Base-by-base conservation (phyloP, 2,113 vertebrate genomes). In the Brachyhypopomus gauderio region DNA sequence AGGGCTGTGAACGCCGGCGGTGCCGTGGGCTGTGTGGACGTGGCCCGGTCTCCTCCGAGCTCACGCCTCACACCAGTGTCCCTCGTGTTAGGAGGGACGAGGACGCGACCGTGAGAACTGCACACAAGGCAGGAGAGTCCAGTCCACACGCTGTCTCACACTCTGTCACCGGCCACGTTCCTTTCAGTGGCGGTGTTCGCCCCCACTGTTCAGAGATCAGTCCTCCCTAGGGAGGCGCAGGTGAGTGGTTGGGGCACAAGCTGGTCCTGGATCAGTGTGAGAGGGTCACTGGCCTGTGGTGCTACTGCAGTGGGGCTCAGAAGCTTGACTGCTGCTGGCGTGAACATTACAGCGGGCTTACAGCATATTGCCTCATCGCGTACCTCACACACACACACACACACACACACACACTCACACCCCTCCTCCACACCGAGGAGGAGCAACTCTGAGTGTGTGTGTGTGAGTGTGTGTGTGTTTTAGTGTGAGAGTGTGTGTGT, bases 311-410 rank as follows among this genome's bases (percentile, higher is more conserved):
- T 70, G 77, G n/a, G 72, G 58, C 60, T 75, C 58, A 75, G 73
- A 52, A 52, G 45, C 45, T 52, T 30, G 36, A 34, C 73, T 62
- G 79, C 52, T 70, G 45, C 41, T 48, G 58, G 60, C 75, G 59
- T 66, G 55, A 77, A 75, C 64, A 79, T 84, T 84, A 75, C 83
- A 67, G 78, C 62, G 58, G 67, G 72, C 72, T 86, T 83, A 82
- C 78, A 85, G 74, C 84, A 82, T 85, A 82, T 85, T 85, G 84
- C 79, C 75, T 84, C 79, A 86, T 81, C 85, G 67, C 56, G 45
- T 56, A 67, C 52, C 77, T 56, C 59, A 71, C 75, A 52, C 72
- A 30, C 45, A 63, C n/a, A 66, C n/a, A n/a, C 59, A 71, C 75
- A 52, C 72, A 30, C 45, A 63, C n/a, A 66, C 59, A 71, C 75